These are phyloP conservation scores for Pedetes capensis DNA, from an alignment of 2,113 vertebrate genomes.

Conservation along the genomic window DNA sequence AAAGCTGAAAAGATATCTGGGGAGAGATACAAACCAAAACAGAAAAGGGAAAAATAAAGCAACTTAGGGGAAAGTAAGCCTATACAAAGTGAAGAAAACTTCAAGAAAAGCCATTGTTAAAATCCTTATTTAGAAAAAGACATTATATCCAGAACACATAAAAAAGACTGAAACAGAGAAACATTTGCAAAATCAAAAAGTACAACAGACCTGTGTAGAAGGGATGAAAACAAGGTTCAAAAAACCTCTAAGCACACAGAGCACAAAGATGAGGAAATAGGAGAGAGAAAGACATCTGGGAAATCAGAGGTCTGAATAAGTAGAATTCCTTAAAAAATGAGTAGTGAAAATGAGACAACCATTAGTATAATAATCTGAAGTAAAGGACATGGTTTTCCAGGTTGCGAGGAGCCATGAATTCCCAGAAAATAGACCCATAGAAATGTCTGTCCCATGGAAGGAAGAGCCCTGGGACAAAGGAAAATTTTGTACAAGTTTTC, in stretches of 20 bases:
- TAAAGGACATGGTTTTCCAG: background rate
- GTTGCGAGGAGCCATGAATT: background rate
- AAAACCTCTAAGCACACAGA: background rate
- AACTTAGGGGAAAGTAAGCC: background rate
- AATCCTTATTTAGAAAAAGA: background rate
- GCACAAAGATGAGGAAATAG: background rate
- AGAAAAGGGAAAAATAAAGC: background rate
- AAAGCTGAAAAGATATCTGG: too few species aligned
- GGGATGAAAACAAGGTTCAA: background rate
- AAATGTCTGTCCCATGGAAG: background rate
- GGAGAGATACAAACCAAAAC: background rate
- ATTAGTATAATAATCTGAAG: background rate
- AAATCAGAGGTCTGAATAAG: background rate
- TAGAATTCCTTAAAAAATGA: background rate
- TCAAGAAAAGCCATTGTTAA: background rate
- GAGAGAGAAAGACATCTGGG: background rate
- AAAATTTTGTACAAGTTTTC: background rate
- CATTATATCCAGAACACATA: background rate
- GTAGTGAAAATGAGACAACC: background rate
- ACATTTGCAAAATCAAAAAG: background rate
- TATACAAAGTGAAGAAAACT: background rate
- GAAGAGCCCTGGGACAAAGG: background rate
- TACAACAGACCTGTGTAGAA: too few species aligned
- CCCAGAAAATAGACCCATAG: background rate
- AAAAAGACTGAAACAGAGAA: background rate